Evolutionary conservation across 1,140 invertebrate genomes (phyloP).

Genomic region (Drosophila sp.): DNA sequence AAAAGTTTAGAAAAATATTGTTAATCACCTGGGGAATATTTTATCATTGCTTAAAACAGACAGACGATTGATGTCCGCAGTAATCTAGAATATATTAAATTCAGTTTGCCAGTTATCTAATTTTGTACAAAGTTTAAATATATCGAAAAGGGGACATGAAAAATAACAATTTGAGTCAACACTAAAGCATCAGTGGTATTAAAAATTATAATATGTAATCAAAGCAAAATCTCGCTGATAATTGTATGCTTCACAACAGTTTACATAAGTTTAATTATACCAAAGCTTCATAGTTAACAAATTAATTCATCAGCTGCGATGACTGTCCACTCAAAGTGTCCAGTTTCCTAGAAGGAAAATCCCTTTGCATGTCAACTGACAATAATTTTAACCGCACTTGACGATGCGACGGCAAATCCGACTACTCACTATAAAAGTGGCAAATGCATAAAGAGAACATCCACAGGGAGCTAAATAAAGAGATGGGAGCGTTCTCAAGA

Average conservation of each 20-base stretch:
- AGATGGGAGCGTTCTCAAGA: constrained; percentile 27
- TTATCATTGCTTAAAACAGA: too few species aligned
- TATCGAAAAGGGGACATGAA: too few species aligned
- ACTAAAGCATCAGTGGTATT: not conserved
- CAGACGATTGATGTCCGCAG: too few species aligned
- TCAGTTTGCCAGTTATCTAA: too few species aligned
- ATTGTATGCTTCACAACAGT: too few species aligned
- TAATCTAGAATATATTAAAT: too few species aligned
- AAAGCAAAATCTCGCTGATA: too few species aligned
- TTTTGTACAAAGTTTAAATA: too few species aligned
- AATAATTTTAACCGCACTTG: constrained; percentile 53
- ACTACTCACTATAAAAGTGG: constrained; percentile 51
- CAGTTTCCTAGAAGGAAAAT: constrained; percentile 62
- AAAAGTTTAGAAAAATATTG: too few species aligned
- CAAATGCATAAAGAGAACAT: constrained; percentile 28
- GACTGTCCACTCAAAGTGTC: constrained; percentile 7
- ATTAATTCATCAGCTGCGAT: not conserved
- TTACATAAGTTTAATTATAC: not conserved
- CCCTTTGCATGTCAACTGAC: constrained; percentile 76
- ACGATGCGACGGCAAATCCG: constrained; percentile 33
- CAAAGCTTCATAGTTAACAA: constrained; percentile 5
- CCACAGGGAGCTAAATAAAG: constrained; percentile 44
- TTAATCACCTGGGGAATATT: too few species aligned
- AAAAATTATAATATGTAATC: not conserved
- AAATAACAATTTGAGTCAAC: too few species aligned